phyloP scores from a whole-genome alignment of 2,113 vertebrate genomes.

The Opisthocomus hoazin region DNA sequence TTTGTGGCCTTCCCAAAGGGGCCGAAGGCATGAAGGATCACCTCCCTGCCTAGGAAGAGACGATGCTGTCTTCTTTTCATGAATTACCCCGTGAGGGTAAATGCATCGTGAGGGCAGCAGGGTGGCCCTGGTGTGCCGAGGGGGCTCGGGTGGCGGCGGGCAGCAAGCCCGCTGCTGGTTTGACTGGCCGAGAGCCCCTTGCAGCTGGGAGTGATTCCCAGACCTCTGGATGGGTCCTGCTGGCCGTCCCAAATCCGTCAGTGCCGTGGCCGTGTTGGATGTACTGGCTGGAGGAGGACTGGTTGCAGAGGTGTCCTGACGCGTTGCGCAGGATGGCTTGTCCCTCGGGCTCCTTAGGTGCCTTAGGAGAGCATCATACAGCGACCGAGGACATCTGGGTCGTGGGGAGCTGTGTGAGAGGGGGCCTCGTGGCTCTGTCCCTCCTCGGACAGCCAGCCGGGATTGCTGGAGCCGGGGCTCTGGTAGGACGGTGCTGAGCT shows the following conservation, averaged over 20 bases:
- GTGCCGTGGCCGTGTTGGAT: not conserved
- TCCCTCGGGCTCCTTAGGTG: not conserved
- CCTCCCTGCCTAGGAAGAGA: not conserved
- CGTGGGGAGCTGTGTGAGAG: not conserved
- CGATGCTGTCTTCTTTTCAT: not conserved
- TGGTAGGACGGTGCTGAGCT: not conserved
- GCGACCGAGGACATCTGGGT: not conserved
- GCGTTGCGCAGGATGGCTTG: not conserved
- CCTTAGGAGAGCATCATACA: not conserved
- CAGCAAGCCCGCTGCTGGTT: not conserved
- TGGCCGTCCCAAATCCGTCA: not conserved
- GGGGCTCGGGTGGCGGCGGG: fast-evolving
- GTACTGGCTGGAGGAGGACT: not conserved
- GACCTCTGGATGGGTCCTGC: not conserved
- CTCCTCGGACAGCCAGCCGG: fast-evolving
- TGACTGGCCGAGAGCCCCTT: not conserved
- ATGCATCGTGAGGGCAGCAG: not conserved
- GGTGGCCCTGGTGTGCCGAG: not conserved
- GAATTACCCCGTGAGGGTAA: not conserved
- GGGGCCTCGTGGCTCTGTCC: not conserved
- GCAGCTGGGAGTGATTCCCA: not conserved
- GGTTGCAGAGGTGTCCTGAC: not conserved
- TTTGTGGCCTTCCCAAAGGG: not conserved
- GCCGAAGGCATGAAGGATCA: not conserved
- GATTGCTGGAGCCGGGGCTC: not conserved